phyloP scores from a whole-genome alignment of 2,113 vertebrate genomes.

The Brienomyrus brachyistius region DNA sequence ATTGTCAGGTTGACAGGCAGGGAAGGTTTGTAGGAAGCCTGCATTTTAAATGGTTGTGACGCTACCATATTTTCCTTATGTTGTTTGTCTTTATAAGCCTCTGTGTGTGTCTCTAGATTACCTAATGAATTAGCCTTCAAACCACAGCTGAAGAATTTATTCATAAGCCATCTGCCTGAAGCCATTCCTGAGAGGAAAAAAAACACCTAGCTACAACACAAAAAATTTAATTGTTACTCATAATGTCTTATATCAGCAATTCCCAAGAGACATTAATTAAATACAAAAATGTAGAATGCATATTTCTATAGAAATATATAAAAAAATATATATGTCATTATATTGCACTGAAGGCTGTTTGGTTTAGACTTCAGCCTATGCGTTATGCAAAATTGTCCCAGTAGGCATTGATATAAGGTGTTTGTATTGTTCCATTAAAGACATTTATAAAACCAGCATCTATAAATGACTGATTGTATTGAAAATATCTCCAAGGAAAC shows the following conservation, averaged over 20 bases:
- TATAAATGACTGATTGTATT: neutral
- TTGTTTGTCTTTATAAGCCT: constrained; percentile 6
- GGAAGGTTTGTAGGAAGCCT: neutral
- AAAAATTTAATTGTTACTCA: neutral
- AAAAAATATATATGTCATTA: neutral
- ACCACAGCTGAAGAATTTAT: constrained; percentile 7
- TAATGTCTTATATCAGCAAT: neutral
- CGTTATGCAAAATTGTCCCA: neutral
- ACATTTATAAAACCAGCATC: neutral
- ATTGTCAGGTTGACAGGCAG: neutral
- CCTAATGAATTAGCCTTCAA: constrained; percentile 18
- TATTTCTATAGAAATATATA: neutral
- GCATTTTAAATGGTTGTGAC: neutral
- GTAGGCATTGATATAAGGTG: neutral
- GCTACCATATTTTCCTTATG: neutral
- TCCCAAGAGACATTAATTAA: neutral
- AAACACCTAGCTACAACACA: neutral
- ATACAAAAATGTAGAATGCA: neutral
- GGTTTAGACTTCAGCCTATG: neutral
- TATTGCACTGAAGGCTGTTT: neutral
- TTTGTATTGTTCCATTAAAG: neutral
- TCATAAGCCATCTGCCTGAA: neutral
- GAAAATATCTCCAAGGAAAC: neutral
- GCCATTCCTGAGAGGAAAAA: neutral
- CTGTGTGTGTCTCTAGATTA: neutral